These are phyloP conservation scores for Vanacampus margaritifer DNA, from an alignment of 2,113 vertebrate genomes.

Conservation along the genomic window DNA sequence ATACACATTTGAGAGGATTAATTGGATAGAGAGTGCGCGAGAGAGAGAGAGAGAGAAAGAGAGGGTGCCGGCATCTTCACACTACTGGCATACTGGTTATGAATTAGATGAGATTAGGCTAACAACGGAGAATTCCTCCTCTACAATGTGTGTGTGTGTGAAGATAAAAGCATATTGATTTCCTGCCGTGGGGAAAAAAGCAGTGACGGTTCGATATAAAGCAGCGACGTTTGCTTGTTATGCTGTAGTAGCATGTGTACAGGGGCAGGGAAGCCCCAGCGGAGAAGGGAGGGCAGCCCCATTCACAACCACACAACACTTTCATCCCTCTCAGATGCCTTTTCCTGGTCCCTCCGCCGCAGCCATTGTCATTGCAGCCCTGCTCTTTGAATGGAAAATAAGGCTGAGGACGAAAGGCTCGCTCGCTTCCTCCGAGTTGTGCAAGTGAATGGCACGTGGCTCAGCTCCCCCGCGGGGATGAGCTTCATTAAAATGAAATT, in stretches of 20 bases:
- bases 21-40: neutral
- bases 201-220: neutral
- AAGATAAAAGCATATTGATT: conserved; percentile 9
- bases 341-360: neutral
- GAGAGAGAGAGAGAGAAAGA: too few relatives aligned
- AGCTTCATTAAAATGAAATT: conserved; percentile 25
- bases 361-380: neutral
- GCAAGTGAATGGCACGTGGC: conserved; percentile 9
- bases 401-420: neutral
- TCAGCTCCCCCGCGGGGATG: conserved; percentile 5
- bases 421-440: conserved; percentile 9
- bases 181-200: neutral
- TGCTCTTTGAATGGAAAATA: conserved; percentile 21
- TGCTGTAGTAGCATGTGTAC: conserved; percentile 19
- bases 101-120: conserved; percentile 6
- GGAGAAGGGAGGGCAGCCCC: conserved; percentile 37
- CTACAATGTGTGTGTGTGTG: neutral
- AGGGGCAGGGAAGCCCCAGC: conserved; percentile 27
- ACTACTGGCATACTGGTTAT: neutral
- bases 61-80: neutral
- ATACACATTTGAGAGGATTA: conserved; percentile 4
- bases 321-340: conserved; percentile 31
- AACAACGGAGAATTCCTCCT: neutral
- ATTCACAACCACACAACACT: conserved; percentile 43
- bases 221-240: neutral